These are phyloP conservation scores for Heterodera carotae DNA, from an alignment of 1,140 invertebrate genomes.

Conservation along the genomic window DNA sequence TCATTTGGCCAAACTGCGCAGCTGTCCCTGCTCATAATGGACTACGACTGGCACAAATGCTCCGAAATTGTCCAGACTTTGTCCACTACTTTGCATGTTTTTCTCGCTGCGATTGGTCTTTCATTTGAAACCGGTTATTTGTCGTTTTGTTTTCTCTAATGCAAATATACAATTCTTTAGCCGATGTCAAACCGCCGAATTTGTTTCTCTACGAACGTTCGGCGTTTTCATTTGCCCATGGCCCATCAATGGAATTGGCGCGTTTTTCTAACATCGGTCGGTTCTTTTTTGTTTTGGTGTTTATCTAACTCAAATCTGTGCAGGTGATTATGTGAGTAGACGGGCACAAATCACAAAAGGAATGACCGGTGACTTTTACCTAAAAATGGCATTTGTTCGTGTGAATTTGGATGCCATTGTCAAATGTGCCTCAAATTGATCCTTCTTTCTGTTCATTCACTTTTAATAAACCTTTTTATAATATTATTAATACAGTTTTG, in stretches of 20 bases:
- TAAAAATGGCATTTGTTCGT: not conserved
- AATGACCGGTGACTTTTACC: not conserved
- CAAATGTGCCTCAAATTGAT: not conserved
- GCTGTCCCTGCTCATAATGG: not conserved
- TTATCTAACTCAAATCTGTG: not conserved
- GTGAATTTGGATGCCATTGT: not conserved
- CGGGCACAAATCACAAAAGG: not conserved
- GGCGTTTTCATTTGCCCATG: not conserved
- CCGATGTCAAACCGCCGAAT: not conserved
- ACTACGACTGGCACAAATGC: not conserved
- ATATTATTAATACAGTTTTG: too few relatives aligned
- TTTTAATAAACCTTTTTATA: not conserved
- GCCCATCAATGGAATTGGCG: not conserved
- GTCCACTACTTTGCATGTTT: not conserved
- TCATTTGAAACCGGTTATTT: not conserved
- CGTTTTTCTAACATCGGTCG: not conserved
- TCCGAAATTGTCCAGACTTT: not conserved
- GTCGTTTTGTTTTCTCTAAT: not conserved
- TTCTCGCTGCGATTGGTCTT: not conserved
- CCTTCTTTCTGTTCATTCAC: not conserved
- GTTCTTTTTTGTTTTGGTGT: not conserved
- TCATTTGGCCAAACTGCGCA: not conserved
- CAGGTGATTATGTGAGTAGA: not conserved
- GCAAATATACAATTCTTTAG: not conserved
- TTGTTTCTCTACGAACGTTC: constrained; percentile 1